Evolutionary conservation across 2,888 invertebrate species (phyloP).

Genomic region (Lasioglossum zephyrum): DNA sequence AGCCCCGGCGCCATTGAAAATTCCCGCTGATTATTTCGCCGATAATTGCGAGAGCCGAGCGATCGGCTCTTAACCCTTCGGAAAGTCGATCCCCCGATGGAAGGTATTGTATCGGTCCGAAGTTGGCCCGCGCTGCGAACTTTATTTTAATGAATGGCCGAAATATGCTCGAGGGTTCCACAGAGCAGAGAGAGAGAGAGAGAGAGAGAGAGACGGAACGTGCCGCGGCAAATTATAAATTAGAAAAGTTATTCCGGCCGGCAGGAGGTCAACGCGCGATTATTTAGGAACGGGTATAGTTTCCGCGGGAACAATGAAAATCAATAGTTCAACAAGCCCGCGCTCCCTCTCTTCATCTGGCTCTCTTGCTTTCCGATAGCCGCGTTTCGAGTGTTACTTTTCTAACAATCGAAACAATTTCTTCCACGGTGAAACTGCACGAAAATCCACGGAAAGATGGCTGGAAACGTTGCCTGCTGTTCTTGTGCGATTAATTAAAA

Average conservation of each 20-base stretch:
- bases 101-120: neutral
- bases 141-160: constrained; percentile 1
- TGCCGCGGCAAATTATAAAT: constrained; percentile 2
- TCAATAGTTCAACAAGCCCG: neutral
- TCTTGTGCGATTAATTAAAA: no score
- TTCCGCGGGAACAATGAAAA: constrained; percentile 18
- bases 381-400: neutral
- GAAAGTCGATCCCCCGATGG: constrained; percentile 15
- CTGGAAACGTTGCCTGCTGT: neutral
- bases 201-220: neutral
- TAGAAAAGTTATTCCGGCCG: constrained; percentile 2
- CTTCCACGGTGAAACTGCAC: neutral
- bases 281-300: constrained; percentile 21
- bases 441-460: neutral
- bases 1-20: constrained; percentile 20
- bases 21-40: constrained; percentile 45
- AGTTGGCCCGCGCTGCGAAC: neutral
- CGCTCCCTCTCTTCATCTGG: neutral
- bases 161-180: neutral
- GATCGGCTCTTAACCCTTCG: constrained; percentile 27
- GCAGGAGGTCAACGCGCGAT: constrained; percentile 4
- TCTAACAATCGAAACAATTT: neutral
- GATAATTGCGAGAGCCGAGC: constrained; percentile 46
- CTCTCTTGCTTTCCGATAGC: neutral
- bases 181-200: neutral